Percentiles rank a stretch among this genome's conserved stretches.
Evolutionary conservation across 2,888 invertebrate genomes (phyloP).

Genomic region (Drosophila antonietae): DNA sequence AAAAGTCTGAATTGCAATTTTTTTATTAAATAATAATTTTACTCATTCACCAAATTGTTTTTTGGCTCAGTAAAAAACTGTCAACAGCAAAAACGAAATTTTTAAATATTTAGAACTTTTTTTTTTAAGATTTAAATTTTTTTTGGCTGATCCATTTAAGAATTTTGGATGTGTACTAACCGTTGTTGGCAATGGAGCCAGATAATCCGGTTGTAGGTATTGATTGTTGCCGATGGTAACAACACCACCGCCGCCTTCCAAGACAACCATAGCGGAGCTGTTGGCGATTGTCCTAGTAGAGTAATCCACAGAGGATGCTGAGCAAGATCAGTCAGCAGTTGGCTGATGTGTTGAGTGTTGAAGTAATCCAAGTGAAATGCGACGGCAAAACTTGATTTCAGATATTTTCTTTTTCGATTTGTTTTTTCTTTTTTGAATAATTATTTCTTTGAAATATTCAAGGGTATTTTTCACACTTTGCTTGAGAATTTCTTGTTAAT

Average conservation of each 20-base stretch:
- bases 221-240: constrained; percentile 95
- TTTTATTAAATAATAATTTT: not conserved
- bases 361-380: constrained; percentile 64
- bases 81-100: not conserved
- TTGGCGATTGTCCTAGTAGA: constrained; percentile 23
- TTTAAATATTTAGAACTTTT: not conserved
- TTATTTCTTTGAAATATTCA: constrained; percentile 23
- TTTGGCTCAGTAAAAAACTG: not conserved
- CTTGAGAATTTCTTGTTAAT: constrained; percentile 41
- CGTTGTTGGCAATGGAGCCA: constrained; percentile 96
- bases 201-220: constrained; percentile 98
- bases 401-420: not conserved
- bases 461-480: constrained; percentile 38
- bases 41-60: not conserved
- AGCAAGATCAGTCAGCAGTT: constrained; percentile 9
- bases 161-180: constrained; percentile 87
- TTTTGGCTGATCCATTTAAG: not conserved
- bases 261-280: constrained; percentile 90
- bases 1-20: not conserved
- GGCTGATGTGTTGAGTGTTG: constrained; percentile 18
- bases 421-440: not conserved
- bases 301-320: constrained; percentile 37
- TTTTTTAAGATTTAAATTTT: not conserved
- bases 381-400: constrained; percentile 53
- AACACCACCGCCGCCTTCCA: constrained; percentile 96